Conservation (phyloP, 1,140 invertebrate species). For the Brachionus rotundiformis region DNA sequence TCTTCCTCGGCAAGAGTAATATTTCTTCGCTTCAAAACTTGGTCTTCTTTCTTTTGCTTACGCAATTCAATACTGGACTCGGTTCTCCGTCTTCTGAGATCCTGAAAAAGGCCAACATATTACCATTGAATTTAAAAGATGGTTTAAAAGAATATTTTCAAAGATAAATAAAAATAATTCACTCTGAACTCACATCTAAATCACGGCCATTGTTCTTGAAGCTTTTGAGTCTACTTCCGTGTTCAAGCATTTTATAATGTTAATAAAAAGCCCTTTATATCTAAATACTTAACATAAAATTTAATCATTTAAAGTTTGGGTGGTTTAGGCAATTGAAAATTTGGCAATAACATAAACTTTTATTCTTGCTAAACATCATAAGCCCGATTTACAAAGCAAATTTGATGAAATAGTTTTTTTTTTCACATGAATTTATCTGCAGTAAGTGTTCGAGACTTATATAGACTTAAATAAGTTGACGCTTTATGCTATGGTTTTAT, state of each 20-base stretch:
- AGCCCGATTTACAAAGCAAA: constrained; percentile 12
- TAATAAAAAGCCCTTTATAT: not conserved
- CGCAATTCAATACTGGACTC: constrained; percentile 41
- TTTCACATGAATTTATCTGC: constrained; percentile 8
- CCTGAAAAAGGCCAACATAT: too few relatives aligned
- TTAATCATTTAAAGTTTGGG: not conserved
- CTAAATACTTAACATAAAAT: not conserved
- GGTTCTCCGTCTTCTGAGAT: constrained; percentile 42
- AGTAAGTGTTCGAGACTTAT: not conserved
- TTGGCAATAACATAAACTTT: not conserved
- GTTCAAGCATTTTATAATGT: constrained; percentile 46
- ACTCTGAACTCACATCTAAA: constrained; percentile 71
- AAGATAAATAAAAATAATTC: too few relatives aligned
- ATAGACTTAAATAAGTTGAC: not conserved
- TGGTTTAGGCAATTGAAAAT: not conserved
- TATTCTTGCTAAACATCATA: not conserved
- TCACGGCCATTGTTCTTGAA: constrained; percentile 63
- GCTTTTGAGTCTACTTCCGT: constrained; percentile 55
- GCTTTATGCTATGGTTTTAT: not conserved
- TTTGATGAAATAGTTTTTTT: not conserved
- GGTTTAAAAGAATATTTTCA: too few relatives aligned
- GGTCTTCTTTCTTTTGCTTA: constrained; percentile 87
- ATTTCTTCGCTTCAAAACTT: constrained; percentile 89
- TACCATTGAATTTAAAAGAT: too few relatives aligned
- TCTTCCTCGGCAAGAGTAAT: constrained; percentile 22